Conservation (phyloP, 2,888 invertebrate species). For the Cloeon dipterum region DNA sequence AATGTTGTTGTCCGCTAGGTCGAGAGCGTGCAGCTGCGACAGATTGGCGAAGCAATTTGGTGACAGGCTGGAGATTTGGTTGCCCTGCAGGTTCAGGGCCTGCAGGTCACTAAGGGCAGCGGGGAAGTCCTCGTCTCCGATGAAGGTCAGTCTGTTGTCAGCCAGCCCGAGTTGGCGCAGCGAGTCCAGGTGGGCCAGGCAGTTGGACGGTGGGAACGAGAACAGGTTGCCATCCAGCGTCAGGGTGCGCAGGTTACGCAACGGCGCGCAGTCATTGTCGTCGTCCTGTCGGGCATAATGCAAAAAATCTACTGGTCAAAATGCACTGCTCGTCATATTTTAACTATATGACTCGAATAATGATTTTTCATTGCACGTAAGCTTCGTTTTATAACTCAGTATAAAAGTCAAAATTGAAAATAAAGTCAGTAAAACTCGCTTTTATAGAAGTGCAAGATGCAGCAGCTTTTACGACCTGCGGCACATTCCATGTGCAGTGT, state of each 20-base stretch:
- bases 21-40: constrained; percentile 43
- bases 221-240: constrained; percentile 57
- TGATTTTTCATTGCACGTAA: too few species aligned
- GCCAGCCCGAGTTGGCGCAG: constrained; percentile 53
- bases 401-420: too few species aligned
- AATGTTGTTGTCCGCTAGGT: constrained; percentile 63
- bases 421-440: too few species aligned
- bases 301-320: too few species aligned
- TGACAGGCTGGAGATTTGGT: constrained; percentile 49
- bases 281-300: constrained; percentile 21
- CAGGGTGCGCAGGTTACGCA: constrained; percentile 43
- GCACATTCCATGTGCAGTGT: too few species aligned
- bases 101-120: constrained; percentile 44
- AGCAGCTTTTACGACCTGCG: too few species aligned
- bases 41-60: constrained; percentile 51
- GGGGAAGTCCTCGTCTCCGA: constrained; percentile 49
- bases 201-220: constrained; percentile 10
- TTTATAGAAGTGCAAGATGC: too few species aligned
- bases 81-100: constrained; percentile 32
- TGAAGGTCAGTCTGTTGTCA: constrained; percentile 50
- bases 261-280: constrained; percentile 37
- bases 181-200: constrained; percentile 22
- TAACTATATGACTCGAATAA: too few species aligned
- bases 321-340: too few species aligned
- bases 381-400: too few species aligned